Conservation (phyloP, 2,113 vertebrate species). For the Gymnorhina tibicen region DNA sequence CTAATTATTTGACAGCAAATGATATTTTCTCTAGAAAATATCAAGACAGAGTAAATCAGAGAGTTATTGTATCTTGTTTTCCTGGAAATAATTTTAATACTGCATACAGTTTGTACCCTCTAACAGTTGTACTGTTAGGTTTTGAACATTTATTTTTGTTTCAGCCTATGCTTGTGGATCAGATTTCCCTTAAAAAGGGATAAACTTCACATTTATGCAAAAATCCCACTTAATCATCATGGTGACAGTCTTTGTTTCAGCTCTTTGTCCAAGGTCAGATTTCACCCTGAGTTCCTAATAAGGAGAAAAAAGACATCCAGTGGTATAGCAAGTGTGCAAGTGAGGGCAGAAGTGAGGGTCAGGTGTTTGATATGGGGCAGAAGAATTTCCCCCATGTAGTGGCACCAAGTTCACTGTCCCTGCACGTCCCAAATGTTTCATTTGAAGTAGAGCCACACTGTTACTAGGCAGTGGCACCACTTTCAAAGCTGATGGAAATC, state of each 20-base stretch:
- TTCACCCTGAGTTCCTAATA: not conserved
- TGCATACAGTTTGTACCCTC: not conserved
- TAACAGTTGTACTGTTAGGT: too few relatives aligned
- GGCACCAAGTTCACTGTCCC: not conserved
- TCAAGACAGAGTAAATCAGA: not conserved
- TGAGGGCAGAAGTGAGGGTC: not conserved
- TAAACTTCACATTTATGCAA: not conserved
- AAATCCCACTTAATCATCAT: conserved; percentile 24
- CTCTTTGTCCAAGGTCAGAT: conserved; percentile 13
- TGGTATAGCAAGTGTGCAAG: not conserved
- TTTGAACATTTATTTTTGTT: not conserved
- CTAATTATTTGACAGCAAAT: not conserved
- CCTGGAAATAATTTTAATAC: not conserved
- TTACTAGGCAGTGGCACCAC: not conserved
- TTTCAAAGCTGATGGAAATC: not conserved
- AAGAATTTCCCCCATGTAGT: not conserved
- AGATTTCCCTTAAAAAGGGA: conserved; percentile 21
- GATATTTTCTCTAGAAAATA: not conserved
- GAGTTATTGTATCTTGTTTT: not conserved
- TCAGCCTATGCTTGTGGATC: not conserved
- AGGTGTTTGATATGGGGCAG: not conserved
- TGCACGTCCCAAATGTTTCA: accelerated
- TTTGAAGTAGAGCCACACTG: not conserved
- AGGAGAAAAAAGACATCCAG: not conserved
- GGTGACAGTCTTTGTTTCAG: conserved; percentile 23